Base-by-base conservation (phyloP, 2,888 invertebrate species). In the Archaeoteleia sp. region DNA sequence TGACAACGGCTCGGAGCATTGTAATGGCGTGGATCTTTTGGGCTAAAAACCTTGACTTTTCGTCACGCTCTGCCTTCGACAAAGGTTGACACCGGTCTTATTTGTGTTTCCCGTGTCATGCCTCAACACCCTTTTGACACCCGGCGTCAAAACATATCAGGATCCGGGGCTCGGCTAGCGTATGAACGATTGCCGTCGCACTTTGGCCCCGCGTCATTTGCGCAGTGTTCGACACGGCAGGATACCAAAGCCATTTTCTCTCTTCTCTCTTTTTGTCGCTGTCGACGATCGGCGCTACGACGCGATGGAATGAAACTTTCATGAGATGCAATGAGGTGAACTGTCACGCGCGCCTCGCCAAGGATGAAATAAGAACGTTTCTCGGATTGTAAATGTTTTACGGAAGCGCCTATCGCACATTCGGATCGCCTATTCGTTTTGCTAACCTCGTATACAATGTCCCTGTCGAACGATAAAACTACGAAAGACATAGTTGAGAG, bases 61-160 rank as follows among this genome's bases (percentile, higher is more conserved):
- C 20, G 20, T 20, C 20, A 20, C 20, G 20, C 20, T 20, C 20
- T 20, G 2, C 20, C 20, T 5, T 20, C 20, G 20, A 20, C 20
- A 20, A 20, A 20, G 5, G 20, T 5, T n/a, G 20, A 20, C 20
- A 20, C 20, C 20, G 20, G 5, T 2, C 5, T 20, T 20, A 20
- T 20, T 20, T 20, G 20, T 5, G 20, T 20, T 20, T 20, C 20
- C 53, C 69, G 42, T 32, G 71, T 73, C 72, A 74, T 68, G 76
- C 69, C 63, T 72, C 58, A 67, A 70, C 71, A 63, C 65, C 55
- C 43, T 43, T 32, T 67, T 51, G 62, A 67, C 60, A 35, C 43
- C 37, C 29, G 37, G 30, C 54, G 78, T 80, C 78, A 78, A 75
- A 77, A 77, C n/a, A 29, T 1, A 29, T 29, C 29, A 8, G 29